phyloP scores from a whole-genome alignment of 2,888 invertebrate genomes.

The Caenorhabditis sp. region DNA sequence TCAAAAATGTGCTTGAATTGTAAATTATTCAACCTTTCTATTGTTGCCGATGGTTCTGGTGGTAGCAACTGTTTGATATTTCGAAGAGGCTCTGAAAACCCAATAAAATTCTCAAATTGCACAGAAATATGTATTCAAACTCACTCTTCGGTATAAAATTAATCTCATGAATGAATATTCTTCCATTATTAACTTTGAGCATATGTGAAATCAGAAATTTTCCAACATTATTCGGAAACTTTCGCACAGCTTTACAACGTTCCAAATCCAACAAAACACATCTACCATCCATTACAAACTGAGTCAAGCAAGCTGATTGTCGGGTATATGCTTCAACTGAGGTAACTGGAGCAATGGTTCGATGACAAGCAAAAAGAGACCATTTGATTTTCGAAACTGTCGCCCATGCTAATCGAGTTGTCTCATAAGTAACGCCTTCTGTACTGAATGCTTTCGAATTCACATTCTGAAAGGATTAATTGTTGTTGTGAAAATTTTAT shows the following conservation, averaged over 20 bases:
- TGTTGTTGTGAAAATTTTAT: no score
- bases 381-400: constrained; percentile 76
- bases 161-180: constrained; percentile 53
- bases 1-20: constrained; percentile 16
- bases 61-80: background rate
- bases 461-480: background rate
- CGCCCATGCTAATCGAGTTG: constrained; percentile 93
- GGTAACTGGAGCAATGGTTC: constrained; percentile 80
- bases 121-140: no score
- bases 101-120: background rate
- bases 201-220: constrained; percentile 42
- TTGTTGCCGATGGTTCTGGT: background rate
- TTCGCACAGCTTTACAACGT: background rate
- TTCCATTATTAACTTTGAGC: constrained; percentile 43
- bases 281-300: constrained; percentile 89
- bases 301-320: constrained; percentile 94
- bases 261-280: constrained; percentile 66
- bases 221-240: background rate
- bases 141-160: constrained; percentile 25
- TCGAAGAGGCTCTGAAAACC: background rate
- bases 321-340: constrained; percentile 90
- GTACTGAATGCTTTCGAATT: constrained; percentile 9
- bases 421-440: constrained; percentile 79
- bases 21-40: constrained; percentile 9
- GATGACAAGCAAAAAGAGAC: constrained; percentile 75